Evolutionary conservation across 2,797 vertebrate genomes (phyloP).

Genomic region (Rhinichthys osculus): DNA sequence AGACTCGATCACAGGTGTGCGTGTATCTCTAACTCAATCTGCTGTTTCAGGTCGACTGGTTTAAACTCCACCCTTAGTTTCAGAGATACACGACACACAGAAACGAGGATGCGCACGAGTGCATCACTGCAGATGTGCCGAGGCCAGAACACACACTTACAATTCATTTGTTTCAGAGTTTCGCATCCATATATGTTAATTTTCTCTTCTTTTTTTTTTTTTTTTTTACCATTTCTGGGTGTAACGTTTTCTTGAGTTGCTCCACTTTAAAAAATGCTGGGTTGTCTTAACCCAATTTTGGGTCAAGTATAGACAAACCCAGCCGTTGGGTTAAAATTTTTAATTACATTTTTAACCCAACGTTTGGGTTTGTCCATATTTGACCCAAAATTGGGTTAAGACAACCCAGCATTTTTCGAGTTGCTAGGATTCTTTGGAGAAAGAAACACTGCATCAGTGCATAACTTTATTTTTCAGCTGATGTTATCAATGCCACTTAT

Average conservation of each 20-base stretch:
- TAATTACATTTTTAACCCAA: no score
- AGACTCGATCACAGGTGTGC: not conserved
- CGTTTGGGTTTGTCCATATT: no score
- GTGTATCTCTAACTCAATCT: not conserved
- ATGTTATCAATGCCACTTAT: not conserved
- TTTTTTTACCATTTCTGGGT: not conserved
- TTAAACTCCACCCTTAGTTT: slow-evolving; percentile 17
- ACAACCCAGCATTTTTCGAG: no score
- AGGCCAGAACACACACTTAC: no score
- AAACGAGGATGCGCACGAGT: not conserved
- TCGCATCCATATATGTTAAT: not conserved
- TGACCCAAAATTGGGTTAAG: no score
- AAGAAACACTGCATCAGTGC: not conserved
- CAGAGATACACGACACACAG: not conserved
- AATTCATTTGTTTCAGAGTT: not conserved
- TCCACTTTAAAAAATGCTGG: no score
- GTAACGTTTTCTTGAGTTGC: not conserved
- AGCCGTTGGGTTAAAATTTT: no score
- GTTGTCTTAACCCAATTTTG: no score
- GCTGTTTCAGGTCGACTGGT: slow-evolving; percentile 10
- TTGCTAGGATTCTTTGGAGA: not conserved
- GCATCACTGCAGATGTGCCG: slow-evolving; percentile 5
- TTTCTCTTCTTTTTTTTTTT: no score
- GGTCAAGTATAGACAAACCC: no score
- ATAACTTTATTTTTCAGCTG: not conserved